These are phyloP conservation scores for Mirza zaza DNA, from an alignment of 2,113 vertebrate species.

Conservation along the genomic window DNA sequence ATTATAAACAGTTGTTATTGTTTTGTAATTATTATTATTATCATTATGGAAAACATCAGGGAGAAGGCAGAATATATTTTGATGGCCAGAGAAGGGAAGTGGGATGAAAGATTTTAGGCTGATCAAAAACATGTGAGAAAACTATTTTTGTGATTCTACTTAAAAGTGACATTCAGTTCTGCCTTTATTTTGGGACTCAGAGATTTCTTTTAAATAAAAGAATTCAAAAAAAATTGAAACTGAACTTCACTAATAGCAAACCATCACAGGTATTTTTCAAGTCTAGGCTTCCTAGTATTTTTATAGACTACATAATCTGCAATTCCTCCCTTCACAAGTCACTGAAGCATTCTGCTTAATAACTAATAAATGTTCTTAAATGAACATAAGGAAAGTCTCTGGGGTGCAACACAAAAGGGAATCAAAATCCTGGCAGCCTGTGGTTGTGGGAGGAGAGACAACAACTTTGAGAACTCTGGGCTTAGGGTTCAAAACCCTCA, in stretches of 20 bases:
- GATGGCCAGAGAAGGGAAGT: neutral
- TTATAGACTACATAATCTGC: slow-evolving; percentile 18
- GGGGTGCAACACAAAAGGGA: neutral
- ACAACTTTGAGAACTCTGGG: slow-evolving; percentile 10
- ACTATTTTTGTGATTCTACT: slow-evolving; percentile 17
- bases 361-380: slow-evolving; percentile 42
- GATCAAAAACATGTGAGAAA: slow-evolving; percentile 38
- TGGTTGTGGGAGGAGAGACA: neutral
- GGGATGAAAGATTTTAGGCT: neutral
- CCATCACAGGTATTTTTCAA: slow-evolving; percentile 33
- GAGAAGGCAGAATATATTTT: slow-evolving; percentile 24
- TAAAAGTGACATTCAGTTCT: slow-evolving; percentile 19
- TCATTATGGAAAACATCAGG: neutral
- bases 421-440: slow-evolving; percentile 11
- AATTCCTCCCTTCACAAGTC: slow-evolving; percentile 12
- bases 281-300: slow-evolving; percentile 25
- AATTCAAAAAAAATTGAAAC: slow-evolving; percentile 13
- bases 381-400: neutral
- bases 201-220: slow-evolving; percentile 52
- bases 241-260: slow-evolving; percentile 27
- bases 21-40: slow-evolving; percentile 30
- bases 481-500: neutral
- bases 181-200: slow-evolving; percentile 36
- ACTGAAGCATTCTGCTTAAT: slow-evolving; percentile 3
- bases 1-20: neutral